Evolutionary conservation across 2,888 invertebrate species (phyloP).

Genomic region (Tenthredo livida): DNA sequence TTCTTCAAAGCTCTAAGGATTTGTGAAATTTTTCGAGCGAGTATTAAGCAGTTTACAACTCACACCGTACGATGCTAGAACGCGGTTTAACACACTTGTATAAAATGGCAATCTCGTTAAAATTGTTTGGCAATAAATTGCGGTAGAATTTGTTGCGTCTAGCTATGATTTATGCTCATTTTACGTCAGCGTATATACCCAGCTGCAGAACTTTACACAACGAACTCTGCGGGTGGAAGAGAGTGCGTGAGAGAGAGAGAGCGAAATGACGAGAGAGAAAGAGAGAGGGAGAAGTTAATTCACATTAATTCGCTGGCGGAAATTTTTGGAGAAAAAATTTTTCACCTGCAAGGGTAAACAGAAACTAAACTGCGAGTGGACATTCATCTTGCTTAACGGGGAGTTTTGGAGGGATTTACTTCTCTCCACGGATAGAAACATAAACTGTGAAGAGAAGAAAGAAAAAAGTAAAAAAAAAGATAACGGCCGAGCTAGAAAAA

Average conservation of each 20-base stretch:
- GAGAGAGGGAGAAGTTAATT: neutral
- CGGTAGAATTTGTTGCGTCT: slow-evolving; percentile 9
- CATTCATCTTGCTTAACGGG: slow-evolving; percentile 14
- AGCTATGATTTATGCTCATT: slow-evolving; percentile 13
- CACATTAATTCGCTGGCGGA: neutral
- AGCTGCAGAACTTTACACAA: neutral
- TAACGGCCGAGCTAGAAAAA: neutral
- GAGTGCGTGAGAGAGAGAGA: neutral
- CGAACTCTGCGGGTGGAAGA: neutral
- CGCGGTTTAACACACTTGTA: neutral
- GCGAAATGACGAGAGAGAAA: too few species aligned
- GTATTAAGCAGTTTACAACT: neutral
- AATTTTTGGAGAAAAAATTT: slow-evolving; percentile 5
- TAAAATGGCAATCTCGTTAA: neutral
- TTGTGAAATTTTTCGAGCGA: neutral
- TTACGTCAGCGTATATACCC: neutral
- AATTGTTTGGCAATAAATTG: slow-evolving; percentile 13
- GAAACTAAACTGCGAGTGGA: slow-evolving; percentile 13
- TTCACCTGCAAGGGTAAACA: slow-evolving; percentile 8
- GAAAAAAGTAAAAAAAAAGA: neutral
- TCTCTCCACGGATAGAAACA: neutral
- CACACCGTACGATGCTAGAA: neutral
- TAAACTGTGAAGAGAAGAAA: neutral
- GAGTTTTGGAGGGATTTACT: neutral
- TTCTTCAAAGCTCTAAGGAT: neutral